Percentiles rank a stretch among this genome's conserved stretches.
Conservation (phyloP, 2,888 invertebrate species). For the Andrena flavipes region DNA sequence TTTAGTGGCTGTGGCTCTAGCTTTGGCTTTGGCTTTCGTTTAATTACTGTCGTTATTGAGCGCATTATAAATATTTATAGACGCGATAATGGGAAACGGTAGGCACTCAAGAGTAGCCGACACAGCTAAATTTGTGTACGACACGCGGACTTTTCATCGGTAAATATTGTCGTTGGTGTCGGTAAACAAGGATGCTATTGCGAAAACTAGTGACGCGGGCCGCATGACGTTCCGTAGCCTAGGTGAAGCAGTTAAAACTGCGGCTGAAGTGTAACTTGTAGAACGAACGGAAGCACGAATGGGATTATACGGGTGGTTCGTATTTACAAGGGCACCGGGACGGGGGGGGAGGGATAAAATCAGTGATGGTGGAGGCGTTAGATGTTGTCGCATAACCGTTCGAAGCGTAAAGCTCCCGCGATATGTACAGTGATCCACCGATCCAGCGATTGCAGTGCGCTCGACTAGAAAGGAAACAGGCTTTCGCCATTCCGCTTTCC, state of each 20-base stretch:
- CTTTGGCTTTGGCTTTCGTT: not conserved
- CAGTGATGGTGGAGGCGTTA: not conserved
- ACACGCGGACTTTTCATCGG: conserved; percentile 1
- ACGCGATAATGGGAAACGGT: conserved; percentile 13
- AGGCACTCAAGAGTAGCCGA: not conserved
- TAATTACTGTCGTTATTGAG: conserved; percentile 6
- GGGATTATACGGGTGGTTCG: not conserved
- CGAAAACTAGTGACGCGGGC: not conserved
- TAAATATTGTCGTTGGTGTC: conserved; percentile 32
- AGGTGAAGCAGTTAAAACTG: not conserved
- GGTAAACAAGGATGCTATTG: conserved; percentile 17
- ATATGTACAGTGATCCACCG: not conserved
- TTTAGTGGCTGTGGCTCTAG: not conserved
- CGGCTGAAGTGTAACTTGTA: not conserved
- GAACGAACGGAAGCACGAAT: not conserved
- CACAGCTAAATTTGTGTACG: conserved; percentile 17
- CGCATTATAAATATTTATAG: not conserved
- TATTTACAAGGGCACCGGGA: not conserved
- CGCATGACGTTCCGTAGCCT: not conserved
- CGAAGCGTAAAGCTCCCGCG: too few species aligned
- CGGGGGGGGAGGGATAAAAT: not conserved
- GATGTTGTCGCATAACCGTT: too few species aligned
- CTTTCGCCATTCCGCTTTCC: conserved; percentile 76
- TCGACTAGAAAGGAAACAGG: conserved; percentile 65
- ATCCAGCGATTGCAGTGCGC: conserved; percentile 31